Conservation (phyloP, 2,113 vertebrate genomes). For the Ageneiosus marmoratus region DNA sequence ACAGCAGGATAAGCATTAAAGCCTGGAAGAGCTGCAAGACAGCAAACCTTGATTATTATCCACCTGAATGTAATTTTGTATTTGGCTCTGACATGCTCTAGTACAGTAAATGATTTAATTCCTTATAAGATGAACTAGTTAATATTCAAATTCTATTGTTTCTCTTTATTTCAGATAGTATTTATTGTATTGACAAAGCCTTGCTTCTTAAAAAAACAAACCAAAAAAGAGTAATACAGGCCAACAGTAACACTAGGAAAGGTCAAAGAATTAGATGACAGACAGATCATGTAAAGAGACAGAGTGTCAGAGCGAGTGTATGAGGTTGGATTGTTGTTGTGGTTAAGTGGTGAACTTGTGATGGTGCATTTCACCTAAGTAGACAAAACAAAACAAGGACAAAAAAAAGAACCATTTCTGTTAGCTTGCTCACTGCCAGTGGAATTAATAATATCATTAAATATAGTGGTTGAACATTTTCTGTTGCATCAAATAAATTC, state of each 20-base stretch:
- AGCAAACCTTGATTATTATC: constrained; percentile 57
- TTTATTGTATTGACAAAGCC: neutral
- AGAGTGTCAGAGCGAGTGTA: constrained; percentile 35
- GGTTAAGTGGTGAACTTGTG: constrained; percentile 32
- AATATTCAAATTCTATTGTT: neutral
- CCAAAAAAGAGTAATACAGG: constrained; percentile 1
- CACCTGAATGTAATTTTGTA: neutral
- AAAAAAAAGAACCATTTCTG: constrained; percentile 37
- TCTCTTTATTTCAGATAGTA: neutral
- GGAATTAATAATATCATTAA: neutral
- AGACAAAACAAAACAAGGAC: constrained; percentile 63
- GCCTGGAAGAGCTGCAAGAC: constrained; percentile 77
- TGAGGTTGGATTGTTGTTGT: constrained; percentile 36
- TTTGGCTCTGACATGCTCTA: neutral
- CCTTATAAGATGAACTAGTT: neutral
- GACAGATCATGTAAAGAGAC: constrained; percentile 45
- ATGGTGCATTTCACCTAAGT: constrained; percentile 70
- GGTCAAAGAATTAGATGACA: constrained; percentile 47
- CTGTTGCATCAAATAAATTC: neutral
- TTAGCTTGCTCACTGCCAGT: neutral
- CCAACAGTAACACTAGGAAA: constrained; percentile 30
- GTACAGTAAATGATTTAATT: neutral
- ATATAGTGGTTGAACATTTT: no score
- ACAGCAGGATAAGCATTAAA: constrained; percentile 79
- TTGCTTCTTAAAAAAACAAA: neutral